Base-by-base conservation (phyloP, 2,113 vertebrate genomes). In the Psammodynastes pulverulentus region DNA sequence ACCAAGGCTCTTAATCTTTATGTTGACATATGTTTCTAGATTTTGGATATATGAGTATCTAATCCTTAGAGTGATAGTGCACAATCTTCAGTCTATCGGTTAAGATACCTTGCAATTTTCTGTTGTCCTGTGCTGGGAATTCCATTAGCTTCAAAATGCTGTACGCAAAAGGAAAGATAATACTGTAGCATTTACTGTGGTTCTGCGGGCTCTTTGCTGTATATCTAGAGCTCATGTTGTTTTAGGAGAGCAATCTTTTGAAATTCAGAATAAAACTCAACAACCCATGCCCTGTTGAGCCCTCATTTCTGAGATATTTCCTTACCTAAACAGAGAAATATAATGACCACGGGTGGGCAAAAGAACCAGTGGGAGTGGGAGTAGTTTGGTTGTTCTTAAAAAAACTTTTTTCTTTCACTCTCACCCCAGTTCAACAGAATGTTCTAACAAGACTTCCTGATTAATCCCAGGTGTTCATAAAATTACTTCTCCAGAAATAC, bases 391-490 rank as follows among this genome's bases (percentile, higher is more conserved):
- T 45, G 6, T 17, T 29, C n/a, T 67, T 49, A 17, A 62, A 89
- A 62, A 89, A 72, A n/a, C 39, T 45, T 48, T 89, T 48, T 15
- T 43, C 45, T 91, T 91, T n/a, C 84, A 17, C 26, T 85, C 10
- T 91, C 52, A 26, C 48, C 53, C 39, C 34, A 84, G 45, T 56
- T 91, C 79, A 85, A 85, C n/a, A 54, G 72, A 54, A 26, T 56
- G 21, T 85, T 85, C 90, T 85, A 56, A 85, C 90, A 85, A 85
- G 79, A 91, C 39, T 54, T 56, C 24, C 79, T 56, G 90, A 91
- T 91, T 52, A 45, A 43, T 91, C 67, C 90, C 79, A 91, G 72
- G 84, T 85, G 90, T 45, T 84, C 49, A 46, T 91, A 91, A 91
- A 85, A 91, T 56, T 54, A 91, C 15, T 91, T 85, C 39, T 56